phyloP scores from a whole-genome alignment of 2,888 invertebrate species.

The Amiota communis region DNA sequence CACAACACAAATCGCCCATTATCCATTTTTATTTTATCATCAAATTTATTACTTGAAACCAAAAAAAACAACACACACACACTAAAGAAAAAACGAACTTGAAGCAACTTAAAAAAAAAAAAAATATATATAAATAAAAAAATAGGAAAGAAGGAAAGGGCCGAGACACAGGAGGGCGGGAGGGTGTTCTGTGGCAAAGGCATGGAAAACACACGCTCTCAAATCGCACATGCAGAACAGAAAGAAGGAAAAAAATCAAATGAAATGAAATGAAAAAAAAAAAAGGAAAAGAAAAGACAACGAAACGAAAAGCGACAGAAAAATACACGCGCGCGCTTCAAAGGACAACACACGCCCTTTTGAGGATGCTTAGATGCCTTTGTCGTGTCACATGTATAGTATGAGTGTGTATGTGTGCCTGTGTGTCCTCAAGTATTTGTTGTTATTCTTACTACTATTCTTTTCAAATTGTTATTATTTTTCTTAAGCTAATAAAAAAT shows the following conservation, averaged over 20 bases:
- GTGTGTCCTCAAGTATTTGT: not conserved
- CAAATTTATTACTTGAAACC: constrained; percentile 61
- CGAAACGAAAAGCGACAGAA: constrained; percentile 34
- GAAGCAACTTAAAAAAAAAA: not conserved
- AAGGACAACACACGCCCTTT: constrained; percentile 56
- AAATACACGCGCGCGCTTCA: constrained; percentile 14
- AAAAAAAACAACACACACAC: constrained; percentile 32
- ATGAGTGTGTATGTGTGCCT: too few species aligned
- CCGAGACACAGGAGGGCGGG: not conserved
- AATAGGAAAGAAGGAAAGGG: not conserved
- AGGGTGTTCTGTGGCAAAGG: not conserved
- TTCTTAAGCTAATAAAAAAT: not conserved
- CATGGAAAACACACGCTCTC: too few species aligned
- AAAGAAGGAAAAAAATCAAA: not conserved
- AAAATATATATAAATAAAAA: not conserved
- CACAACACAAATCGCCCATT: constrained; percentile 61
- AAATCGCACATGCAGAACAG: not conserved
- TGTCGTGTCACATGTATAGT: too few species aligned
- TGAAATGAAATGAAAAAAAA: constrained; percentile 8
- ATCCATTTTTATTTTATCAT: constrained; percentile 68
- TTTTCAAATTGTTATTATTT: not conserved
- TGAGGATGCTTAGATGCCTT: constrained; percentile 30
- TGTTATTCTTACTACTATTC: not conserved
- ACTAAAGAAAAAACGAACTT: constrained; percentile 38
- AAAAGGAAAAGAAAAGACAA: constrained; percentile 48